These are phyloP conservation scores for Scaptomyza montana DNA, from an alignment of 1,140 invertebrate genomes.

Conservation along the genomic window DNA sequence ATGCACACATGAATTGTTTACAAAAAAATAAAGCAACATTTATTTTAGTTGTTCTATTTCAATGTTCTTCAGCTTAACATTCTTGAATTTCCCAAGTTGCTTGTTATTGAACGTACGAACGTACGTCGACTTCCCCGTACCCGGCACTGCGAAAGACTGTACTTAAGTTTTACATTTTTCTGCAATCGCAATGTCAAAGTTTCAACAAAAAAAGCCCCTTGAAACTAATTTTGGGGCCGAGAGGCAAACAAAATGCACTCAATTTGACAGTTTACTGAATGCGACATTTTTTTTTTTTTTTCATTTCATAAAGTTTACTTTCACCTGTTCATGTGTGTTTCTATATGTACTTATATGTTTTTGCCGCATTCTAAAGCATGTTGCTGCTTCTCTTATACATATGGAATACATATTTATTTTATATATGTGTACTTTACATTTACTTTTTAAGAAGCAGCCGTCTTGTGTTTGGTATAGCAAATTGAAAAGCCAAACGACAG, in stretches of 20 bases:
- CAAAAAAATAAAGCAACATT: background rate
- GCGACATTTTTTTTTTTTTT: constrained; percentile 54
- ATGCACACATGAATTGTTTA: constrained; percentile 5
- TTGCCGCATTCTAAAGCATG: background rate
- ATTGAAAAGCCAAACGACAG: constrained; percentile 67
- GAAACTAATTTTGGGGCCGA: constrained; percentile 34
- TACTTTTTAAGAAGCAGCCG: constrained; percentile 8
- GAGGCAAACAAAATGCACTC: constrained; percentile 40
- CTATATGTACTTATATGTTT: background rate
- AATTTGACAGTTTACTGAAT: constrained; percentile 46
- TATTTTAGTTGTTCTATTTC: background rate
- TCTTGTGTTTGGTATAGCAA: constrained; percentile 43
- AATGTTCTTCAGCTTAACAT: background rate
- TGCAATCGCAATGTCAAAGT: constrained; percentile 12
- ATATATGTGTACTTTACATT: background rate
- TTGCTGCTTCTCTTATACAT: background rate
- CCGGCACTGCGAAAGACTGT: constrained; percentile 6
- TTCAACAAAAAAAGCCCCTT: constrained; percentile 37
- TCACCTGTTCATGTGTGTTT: background rate
- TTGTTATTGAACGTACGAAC: constrained; percentile 11
- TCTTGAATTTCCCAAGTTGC: constrained; percentile 34
- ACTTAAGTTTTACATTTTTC: constrained; percentile 33
- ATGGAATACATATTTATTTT: background rate
- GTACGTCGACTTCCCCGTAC: too few species aligned
- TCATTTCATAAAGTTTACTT: constrained; percentile 42